Conservation (phyloP, 2,888 invertebrate species). For the Selenia dentaria region DNA sequence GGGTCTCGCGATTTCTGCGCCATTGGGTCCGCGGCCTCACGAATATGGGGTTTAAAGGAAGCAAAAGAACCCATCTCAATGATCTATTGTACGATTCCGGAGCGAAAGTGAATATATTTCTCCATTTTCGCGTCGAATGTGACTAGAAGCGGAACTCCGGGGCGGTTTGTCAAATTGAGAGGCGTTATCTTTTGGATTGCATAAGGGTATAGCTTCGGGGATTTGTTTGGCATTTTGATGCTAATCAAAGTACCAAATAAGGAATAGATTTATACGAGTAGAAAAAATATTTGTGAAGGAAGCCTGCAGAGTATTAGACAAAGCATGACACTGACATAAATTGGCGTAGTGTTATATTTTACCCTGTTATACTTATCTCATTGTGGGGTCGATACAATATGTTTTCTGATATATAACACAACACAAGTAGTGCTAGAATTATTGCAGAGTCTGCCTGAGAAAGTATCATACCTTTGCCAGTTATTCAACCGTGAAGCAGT, state of each 20-base stretch:
- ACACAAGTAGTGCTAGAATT: no score
- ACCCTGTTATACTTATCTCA: no score
- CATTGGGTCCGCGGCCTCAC: conserved; percentile 52
- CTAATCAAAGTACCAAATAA: neutral
- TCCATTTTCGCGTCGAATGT: conserved; percentile 26
- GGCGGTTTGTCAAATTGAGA: conserved; percentile 28
- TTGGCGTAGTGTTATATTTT: no score
- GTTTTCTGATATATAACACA: no score
- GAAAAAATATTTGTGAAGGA: no score
- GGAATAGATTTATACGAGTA: no score
- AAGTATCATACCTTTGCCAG: no score
- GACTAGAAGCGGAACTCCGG: conserved; percentile 21
- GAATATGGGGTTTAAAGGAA: conserved; percentile 45
- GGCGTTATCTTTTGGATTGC: conserved; percentile 20
- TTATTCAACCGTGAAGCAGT: no score
- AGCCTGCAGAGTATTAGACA: no score
- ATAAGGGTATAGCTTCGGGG: conserved; percentile 4
- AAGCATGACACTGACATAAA: no score
- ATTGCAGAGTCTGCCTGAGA: no score
- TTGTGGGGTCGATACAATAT: no score
- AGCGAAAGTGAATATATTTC: conserved; percentile 63
- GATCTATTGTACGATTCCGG: conserved; percentile 59
- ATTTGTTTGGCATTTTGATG: conserved; percentile 7
- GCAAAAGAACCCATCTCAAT: conserved; percentile 43
- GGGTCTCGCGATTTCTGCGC: conserved; percentile 53